Percentiles rank a stretch among this genome's conserved stretches.
These are phyloP conservation scores for mouse (Mus musculus) DNA, from an alignment of 2,113 vertebrate genomes.

Conservation along the genomic window DNA sequence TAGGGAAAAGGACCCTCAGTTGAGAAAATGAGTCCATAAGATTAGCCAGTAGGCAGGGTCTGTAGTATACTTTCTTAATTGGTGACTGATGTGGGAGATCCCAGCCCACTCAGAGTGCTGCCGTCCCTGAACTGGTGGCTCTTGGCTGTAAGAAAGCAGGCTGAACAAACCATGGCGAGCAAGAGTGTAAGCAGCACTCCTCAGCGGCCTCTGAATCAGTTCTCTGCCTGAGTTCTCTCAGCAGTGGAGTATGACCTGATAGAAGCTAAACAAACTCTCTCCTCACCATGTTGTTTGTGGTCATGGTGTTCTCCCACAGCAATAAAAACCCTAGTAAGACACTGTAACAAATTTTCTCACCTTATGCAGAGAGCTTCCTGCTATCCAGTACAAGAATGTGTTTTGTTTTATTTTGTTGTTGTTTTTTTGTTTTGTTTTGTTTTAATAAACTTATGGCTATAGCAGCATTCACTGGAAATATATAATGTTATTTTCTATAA, in stretches of 20 bases:
- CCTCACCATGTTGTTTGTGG: background rate
- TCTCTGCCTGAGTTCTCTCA: background rate
- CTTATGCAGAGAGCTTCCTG: background rate
- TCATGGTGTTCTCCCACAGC: background rate
- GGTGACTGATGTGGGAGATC: background rate
- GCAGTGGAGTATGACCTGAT: background rate
- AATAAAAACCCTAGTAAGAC: background rate
- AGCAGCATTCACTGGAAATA: constrained; percentile 37
- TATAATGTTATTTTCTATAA: constrained; percentile 34
- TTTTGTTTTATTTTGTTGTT: constrained; percentile 1
- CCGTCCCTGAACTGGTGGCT: background rate
- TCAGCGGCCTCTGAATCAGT: background rate
- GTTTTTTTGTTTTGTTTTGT: background rate
- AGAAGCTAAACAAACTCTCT: background rate
- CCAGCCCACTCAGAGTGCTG: too few relatives aligned
- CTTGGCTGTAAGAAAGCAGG: background rate
- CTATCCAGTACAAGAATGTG: background rate
- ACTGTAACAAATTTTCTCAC: background rate
- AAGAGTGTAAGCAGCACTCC: background rate
- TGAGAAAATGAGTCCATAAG: background rate
- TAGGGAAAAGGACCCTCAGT: background rate
- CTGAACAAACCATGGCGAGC: background rate
- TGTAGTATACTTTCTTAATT: background rate
- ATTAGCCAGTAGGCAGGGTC: background rate
- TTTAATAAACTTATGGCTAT: constrained; percentile 15